A percentile compares a stretch with the other conserved stretches of the same genome.
phyloP scores from a whole-genome alignment of 2,797 vertebrate species.

The Poecilia wingei region DNA sequence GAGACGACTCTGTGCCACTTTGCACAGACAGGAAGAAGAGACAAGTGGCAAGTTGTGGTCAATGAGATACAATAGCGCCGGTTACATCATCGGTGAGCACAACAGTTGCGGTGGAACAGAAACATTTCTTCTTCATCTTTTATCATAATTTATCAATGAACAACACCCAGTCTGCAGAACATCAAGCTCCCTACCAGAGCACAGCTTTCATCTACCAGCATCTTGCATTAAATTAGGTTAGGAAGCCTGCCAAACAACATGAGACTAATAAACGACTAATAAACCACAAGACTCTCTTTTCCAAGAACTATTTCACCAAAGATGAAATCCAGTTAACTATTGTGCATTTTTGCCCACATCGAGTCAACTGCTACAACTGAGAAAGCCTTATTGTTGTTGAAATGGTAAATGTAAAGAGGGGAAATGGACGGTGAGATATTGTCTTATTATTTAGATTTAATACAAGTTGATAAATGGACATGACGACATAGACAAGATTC shows the following conservation, averaged over 20 bases:
- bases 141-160: neutral
- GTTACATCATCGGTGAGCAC: neutral
- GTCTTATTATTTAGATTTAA: neutral
- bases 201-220: neutral
- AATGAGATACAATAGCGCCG: neutral
- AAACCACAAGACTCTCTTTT: neutral
- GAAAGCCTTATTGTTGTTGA: neutral
- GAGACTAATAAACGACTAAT: neutral
- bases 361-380: neutral
- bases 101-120: neutral
- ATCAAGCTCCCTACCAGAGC: neutral
- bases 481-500: neutral
- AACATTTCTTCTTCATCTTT: neutral
- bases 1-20: slow-evolving; percentile 9
- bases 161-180: neutral
- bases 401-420: neutral
- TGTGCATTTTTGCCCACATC: neutral
- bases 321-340: neutral
- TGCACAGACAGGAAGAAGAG: slow-evolving; percentile 2
- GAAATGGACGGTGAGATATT: neutral
- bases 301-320: neutral
- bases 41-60: neutral
- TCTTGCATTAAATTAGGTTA: neutral
- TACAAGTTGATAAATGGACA: neutral
- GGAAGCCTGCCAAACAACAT: neutral